phyloP scores from a whole-genome alignment of 1,140 invertebrate species.

The Drosophila setifemur region DNA sequence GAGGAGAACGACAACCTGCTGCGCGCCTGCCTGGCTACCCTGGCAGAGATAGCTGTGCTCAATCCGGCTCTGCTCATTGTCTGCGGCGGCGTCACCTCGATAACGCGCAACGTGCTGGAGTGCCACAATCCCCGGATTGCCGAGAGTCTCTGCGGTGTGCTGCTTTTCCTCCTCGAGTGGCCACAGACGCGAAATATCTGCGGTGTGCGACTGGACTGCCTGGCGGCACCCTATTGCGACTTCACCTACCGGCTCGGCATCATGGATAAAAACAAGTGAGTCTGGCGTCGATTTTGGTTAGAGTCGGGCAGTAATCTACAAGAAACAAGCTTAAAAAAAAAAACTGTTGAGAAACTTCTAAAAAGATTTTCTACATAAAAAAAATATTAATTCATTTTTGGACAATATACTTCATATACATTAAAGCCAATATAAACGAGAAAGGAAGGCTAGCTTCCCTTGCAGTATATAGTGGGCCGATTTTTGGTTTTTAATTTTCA shows the following conservation, averaged over 20 bases:
- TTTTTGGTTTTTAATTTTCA: too few species aligned
- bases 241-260: slow-evolving; percentile 89
- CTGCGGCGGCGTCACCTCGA: slow-evolving; percentile 91
- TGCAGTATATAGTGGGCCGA: too few species aligned
- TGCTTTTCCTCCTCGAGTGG: slow-evolving; percentile 94
- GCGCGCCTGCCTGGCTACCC: slow-evolving; percentile 90
- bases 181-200: slow-evolving; percentile 90
- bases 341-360: too few species aligned
- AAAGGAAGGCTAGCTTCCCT: too few species aligned
- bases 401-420: too few species aligned
- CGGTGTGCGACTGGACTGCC: slow-evolving; percentile 89
- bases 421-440: too few species aligned
- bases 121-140: slow-evolving; percentile 90
- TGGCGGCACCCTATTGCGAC: slow-evolving; percentile 96
- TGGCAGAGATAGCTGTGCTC: slow-evolving; percentile 93
- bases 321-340: too few species aligned
- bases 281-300: too few species aligned
- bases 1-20: slow-evolving; percentile 91
- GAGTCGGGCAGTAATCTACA: too few species aligned
- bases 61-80: slow-evolving; percentile 91
- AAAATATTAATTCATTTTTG: too few species aligned
- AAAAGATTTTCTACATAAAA: too few species aligned
- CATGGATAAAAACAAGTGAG: slow-evolving; percentile 84
- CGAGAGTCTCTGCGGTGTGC: slow-evolving; percentile 92
- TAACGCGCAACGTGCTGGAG: slow-evolving; percentile 91